Evolutionary conservation across 2,888 invertebrate genomes (phyloP), one percentile per base, ranked within the genome.

Genomic region (Eristalis intricaria): DNA sequence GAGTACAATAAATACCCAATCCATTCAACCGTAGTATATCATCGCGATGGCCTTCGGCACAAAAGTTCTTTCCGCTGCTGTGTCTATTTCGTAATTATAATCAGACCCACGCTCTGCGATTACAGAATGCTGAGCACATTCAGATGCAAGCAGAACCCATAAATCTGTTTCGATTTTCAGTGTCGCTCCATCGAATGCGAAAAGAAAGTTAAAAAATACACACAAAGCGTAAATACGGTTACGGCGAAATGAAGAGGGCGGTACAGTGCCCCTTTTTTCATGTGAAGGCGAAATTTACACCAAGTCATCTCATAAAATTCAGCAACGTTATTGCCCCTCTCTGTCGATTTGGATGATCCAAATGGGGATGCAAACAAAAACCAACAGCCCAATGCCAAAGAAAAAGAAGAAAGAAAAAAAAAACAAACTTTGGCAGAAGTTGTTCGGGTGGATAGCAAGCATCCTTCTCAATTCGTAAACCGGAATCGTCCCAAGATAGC

Each of bases 11-110:
- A 86, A 86, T 86, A 78, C 70, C 77, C 73, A 66, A 74, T 74
- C 77, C 77, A 76, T 74, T 82, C 77, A 74, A 70, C 69, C 69
- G 65, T 64, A 70, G 74, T 82, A 70, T 74, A 86, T 86, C 85
- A 82, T 35, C 50, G 22, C 15, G 61, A 74, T 74, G 85, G 82
- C 82, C 69, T 70, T 69, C 69, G 40, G 32, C 74, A 66, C 26
- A 40, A 73, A 68, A 69, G 2, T 26, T 26, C 26, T 60, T 7
- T 26, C 23, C 32, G 68, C 58, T 71, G 68, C 71, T 84, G 73
- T 71, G 65, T 50, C 74, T 73, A 78, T 75, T 63, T 82, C 82
- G 74, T 82, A 86, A 82, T 78, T 82, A 65, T 70, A 64, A 40
- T 69, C 23, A 78, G 60, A 35, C 77, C 43, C 29, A 69, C 71